Conservation (phyloP, 2,797 vertebrate genomes). For the Peromyscus aztecus region DNA sequence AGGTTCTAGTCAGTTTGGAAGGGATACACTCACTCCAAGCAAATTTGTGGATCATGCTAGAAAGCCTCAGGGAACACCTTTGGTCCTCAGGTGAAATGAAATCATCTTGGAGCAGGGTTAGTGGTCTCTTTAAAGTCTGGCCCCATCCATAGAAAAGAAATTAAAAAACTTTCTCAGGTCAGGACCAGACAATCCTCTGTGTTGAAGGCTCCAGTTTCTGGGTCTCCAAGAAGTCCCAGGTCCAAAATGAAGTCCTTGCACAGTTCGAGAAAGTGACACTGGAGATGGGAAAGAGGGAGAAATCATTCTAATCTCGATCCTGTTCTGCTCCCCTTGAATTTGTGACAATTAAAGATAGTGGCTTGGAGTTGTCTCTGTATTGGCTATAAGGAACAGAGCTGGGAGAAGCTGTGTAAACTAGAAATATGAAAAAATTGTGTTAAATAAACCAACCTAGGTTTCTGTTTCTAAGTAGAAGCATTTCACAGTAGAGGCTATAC, state of each 20-base stretch:
- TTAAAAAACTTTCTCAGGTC: neutral
- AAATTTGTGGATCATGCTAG: rapidly evolving
- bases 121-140: neutral
- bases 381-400: neutral
- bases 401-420: neutral
- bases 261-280: neutral
- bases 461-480: neutral
- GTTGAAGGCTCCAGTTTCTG: neutral
- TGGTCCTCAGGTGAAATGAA: neutral
- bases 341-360: neutral
- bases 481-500: rapidly evolving
- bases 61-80: neutral
- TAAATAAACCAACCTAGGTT: neutral
- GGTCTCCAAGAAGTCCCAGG: neutral
- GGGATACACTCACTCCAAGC: neutral
- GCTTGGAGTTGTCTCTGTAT: neutral
- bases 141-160: neutral
- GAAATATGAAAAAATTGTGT: neutral
- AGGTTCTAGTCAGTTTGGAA: neutral
- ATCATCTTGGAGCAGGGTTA: neutral
- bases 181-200: neutral
- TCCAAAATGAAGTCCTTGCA: neutral
- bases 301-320: neutral
- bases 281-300: neutral
- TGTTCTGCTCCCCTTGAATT: neutral